Base-by-base conservation (phyloP, 2,888 invertebrate genomes). In the Crematogaster levior region DNA sequence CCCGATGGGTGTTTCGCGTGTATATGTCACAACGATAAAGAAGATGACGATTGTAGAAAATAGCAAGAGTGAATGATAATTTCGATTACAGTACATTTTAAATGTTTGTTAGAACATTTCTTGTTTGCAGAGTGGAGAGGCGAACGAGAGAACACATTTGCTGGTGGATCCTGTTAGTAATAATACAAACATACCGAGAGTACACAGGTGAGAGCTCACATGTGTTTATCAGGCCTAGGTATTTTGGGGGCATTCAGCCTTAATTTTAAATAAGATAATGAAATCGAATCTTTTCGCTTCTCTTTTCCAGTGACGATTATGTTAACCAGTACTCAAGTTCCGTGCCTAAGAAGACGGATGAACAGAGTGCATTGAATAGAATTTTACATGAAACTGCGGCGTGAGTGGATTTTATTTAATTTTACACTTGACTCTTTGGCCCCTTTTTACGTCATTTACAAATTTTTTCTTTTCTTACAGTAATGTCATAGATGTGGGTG, bases 401-500 rank as follows among this genome's bases (percentile, higher is more conserved):
- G 98, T 98, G 95, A 95, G 96, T 95, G 53, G 80, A 63, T 81
- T 65, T 61, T 48, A 30, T 37, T 15, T 43, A 12, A 43, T 46
- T n/a, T 34, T 34, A 34, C 34, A 34, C 6, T 34, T 34, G 6
- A 34, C n/a, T n/a, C n/a, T n/a, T n/a, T n/a, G n/a, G n/a, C n/a
- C n/a, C n/a, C n/a, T n/a, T n/a, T n/a, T n/a, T n/a, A n/a, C n/a
- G n/a, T n/a, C n/a, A n/a, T n/a, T n/a, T n/a, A n/a, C n/a, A n/a
- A n/a, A n/a, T n/a, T n/a, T n/a, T n/a, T n/a, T n/a, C 51, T 81
- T 61, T 63, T 24, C 46, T 95, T 95, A 10, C 95, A 98, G 98
- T 83, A 98, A 98, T 95, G 98, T 98, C 83, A 98, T 98, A 92
- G 98, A 98, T 95, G 98, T 98, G n/a, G 97, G 98, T 72, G 98